Percentiles rank a stretch among this genome's conserved stretches.
These are phyloP conservation scores for Patiria miniata DNA, from an alignment of 35 echinoderm and acorn worm genomes.

Conservation along the genomic window DNA sequence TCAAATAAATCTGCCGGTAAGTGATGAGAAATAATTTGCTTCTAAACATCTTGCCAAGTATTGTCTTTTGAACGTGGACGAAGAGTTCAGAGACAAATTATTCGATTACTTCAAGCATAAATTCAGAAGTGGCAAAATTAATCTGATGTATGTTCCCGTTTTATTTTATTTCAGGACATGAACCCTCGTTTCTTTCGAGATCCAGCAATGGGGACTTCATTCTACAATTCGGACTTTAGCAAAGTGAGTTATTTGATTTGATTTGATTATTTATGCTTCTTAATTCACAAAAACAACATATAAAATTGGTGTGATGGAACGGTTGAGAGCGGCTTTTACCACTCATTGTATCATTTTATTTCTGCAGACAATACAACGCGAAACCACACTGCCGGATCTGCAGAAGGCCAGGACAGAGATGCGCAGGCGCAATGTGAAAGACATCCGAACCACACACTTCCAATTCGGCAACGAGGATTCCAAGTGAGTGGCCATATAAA, in stretches of 20 bases:
- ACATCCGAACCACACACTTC: slow-evolving; percentile 85
- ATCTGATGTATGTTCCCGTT: neutral
- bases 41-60: no score
- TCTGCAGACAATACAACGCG: slow-evolving; percentile 48
- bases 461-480: slow-evolving; percentile 73
- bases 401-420: slow-evolving; percentile 65
- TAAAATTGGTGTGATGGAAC: no score
- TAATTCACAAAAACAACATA: no score
- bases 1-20: slow-evolving; percentile 89
- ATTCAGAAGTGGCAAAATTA: neutral
- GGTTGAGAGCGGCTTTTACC: neutral
- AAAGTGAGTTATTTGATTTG: slow-evolving; percentile 26
- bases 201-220: slow-evolving; percentile 56
- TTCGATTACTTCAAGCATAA: neutral
- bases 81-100: no score
- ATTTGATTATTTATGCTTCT: neutral
- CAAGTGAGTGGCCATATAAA: slow-evolving; percentile 44
- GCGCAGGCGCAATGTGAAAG: slow-evolving; percentile 75
- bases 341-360: neutral
- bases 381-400: slow-evolving; percentile 43
- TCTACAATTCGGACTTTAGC: slow-evolving; percentile 79
- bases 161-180: slow-evolving; percentile 70
- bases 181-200: slow-evolving; percentile 81
- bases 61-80: no score
- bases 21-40: neutral